These are phyloP conservation scores for Habroteleia sp. DNA, from an alignment of 2,888 invertebrate genomes.

Conservation along the genomic window DNA sequence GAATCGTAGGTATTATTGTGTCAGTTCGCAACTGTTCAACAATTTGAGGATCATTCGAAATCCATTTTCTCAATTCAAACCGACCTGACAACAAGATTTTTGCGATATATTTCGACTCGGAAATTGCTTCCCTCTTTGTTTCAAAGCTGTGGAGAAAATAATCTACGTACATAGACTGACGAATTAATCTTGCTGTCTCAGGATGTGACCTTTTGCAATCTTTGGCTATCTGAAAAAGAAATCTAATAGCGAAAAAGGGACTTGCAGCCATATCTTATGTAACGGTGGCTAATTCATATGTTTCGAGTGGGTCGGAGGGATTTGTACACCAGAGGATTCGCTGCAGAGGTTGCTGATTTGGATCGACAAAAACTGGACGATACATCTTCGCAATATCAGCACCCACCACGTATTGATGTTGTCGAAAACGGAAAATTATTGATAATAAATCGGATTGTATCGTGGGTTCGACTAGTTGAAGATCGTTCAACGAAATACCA, in stretches of 20 bases:
- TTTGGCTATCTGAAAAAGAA: constrained; percentile 61
- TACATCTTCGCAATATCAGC: constrained; percentile 71
- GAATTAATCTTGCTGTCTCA: background rate
- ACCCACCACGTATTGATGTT: constrained; percentile 58
- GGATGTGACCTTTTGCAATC: constrained; percentile 11
- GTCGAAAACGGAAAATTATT: constrained; percentile 63
- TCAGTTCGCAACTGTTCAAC: too few relatives aligned
- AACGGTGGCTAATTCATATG: constrained; percentile 59
- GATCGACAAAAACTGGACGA: constrained; percentile 49
- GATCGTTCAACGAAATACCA: constrained; percentile 66
- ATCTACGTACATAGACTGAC: constrained; percentile 67
- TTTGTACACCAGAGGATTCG: constrained; percentile 67
- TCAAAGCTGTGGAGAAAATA: constrained; percentile 64
- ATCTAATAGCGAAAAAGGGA: constrained; percentile 64
- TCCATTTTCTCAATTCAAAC: constrained; percentile 64
- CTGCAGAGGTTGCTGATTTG: constrained; percentile 61
- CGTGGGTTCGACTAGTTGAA: constrained; percentile 62
- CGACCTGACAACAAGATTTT: constrained; percentile 33
- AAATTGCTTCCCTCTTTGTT: constrained; percentile 52
- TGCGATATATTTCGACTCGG: constrained; percentile 45
- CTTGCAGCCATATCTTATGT: constrained; percentile 66
- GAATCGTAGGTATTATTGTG: constrained; percentile 7
- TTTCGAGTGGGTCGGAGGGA: constrained; percentile 7
- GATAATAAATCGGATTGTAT: constrained; percentile 61
- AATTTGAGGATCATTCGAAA: constrained; percentile 30